Evolutionary conservation across 1,140 invertebrate genomes (phyloP), one percentile per base, ranked within the genome.

Genomic region (Argopecten irradians): DNA sequence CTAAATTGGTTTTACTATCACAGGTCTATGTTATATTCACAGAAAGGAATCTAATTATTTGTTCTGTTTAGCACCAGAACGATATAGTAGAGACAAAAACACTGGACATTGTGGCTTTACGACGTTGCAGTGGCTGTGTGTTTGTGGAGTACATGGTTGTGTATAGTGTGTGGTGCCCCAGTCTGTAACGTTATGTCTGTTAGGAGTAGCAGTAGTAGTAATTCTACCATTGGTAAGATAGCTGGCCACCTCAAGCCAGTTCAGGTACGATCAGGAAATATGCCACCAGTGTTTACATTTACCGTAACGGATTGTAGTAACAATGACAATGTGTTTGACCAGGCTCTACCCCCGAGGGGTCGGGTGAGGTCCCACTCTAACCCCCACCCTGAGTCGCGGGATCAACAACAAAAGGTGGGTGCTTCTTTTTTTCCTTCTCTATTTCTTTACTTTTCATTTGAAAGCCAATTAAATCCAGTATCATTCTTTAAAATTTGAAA

Each of bases 271-370:
- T 16, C 55, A 22, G n/a, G 55, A n/a, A n/a, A 71, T 71, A 71
- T 71, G 55, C 55, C 55, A 28, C 55, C 55, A 28, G 55, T 71
- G 55, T 71, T 71, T 71, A 71, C 55, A 71, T 71, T 71, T n/a
- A 71, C 55, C 5, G 55, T 71, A 28, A 71, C 55, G 55, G 55
- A 71, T 71, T 71, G 55, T 71, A 71, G 55, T 71, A n/a, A 22
- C 5, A 16, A 28, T 71, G 55, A 71, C 22, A 71, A 16, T 71
- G n/a, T 71, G 8, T 71, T 71, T 28, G 55, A 71, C 14, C n/a
- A 5, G 1, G 1, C 22, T 11, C 55, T 28, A 28, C 55, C 55
- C n/a, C 55, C 55, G 5, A 71, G 55, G 55, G 55, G 55, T n/a
- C 55, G 55, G 55, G 55, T 71, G 55, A 71, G 55, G 55, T 8